A percentile compares a stretch with the other conserved stretches of the same genome.
These are phyloP conservation scores for Ptilorrhoa leucosticta DNA, from an alignment of 2,113 vertebrate genomes.

Conservation along the genomic window DNA sequence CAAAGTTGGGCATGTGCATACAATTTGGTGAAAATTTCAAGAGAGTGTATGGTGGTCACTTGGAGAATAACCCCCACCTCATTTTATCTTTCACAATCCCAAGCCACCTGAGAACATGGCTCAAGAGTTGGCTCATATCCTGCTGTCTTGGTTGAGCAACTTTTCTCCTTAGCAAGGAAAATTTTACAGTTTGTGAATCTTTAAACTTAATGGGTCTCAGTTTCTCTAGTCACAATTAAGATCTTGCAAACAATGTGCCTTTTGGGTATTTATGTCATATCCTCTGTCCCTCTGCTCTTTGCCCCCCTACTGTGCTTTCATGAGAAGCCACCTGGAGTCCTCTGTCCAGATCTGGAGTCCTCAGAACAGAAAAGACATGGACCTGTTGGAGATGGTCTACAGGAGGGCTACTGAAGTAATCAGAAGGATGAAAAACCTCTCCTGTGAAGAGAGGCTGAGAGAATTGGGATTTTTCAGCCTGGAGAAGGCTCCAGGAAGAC, in stretches of 20 bases:
- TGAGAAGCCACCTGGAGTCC: neutral
- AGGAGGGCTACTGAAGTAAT: neutral
- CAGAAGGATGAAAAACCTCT: neutral
- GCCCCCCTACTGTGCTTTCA: neutral
- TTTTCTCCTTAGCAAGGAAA: neutral
- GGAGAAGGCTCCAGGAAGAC: neutral
- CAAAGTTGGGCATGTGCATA: accelerated
- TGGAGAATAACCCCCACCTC: too few species aligned
- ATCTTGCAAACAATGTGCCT: neutral
- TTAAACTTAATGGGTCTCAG: neutral
- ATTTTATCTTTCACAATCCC: neutral
- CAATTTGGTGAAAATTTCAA: neutral
- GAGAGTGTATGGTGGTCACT: neutral
- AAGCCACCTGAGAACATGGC: neutral
- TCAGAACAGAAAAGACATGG: neutral
- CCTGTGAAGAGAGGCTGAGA: neutral
- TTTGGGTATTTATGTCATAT: neutral
- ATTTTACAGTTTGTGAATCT: neutral
- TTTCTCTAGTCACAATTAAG: neutral
- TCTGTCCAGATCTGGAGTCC: neutral
- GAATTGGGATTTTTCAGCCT: neutral
- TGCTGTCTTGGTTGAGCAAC: neutral
- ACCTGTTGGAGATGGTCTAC: neutral
- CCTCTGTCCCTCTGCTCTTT: neutral
- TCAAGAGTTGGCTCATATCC: neutral